phyloP scores from a whole-genome alignment of 1,140 invertebrate genomes.

The Brachionus manjavacas region DNA sequence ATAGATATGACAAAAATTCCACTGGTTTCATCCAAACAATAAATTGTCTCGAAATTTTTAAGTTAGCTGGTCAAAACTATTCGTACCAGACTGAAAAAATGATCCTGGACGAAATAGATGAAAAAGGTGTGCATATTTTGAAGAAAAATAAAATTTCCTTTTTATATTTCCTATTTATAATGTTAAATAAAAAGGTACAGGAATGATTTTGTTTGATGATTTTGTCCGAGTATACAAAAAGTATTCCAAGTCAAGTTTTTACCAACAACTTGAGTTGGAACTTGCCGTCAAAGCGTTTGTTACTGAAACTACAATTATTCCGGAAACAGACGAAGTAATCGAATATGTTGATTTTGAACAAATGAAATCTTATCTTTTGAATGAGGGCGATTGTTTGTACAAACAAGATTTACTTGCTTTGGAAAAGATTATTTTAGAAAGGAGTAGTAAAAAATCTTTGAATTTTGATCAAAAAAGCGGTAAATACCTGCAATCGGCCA shows the following conservation, averaged over 20 bases:
- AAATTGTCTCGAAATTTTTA: background rate
- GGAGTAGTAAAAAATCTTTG: background rate
- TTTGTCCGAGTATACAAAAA: background rate
- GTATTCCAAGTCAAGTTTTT: background rate
- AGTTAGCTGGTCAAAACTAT: conserved; percentile 2
- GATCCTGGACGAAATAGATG: background rate
- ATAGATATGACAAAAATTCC: conserved; percentile 1
- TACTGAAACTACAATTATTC: background rate
- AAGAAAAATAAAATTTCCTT: background rate
- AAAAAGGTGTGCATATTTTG: background rate
- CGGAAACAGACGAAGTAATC: background rate
- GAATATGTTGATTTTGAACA: background rate
- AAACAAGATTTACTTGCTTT: background rate
- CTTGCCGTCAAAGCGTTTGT: background rate
- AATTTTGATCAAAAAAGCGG: background rate
- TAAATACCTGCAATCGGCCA: background rate
- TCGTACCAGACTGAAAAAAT: background rate
- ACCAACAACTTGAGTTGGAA: background rate
- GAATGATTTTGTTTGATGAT: background rate
- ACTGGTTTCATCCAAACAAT: background rate
- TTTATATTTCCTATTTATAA: background rate
- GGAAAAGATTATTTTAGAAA: background rate
- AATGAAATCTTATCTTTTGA: background rate
- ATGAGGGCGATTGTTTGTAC: background rate
- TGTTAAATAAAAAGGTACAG: background rate